A percentile compares a stretch with the other conserved stretches of the same genome.
Evolutionary conservation across 1,140 invertebrate genomes (phyloP).

Genomic region (Euglossa dilemma): DNA sequence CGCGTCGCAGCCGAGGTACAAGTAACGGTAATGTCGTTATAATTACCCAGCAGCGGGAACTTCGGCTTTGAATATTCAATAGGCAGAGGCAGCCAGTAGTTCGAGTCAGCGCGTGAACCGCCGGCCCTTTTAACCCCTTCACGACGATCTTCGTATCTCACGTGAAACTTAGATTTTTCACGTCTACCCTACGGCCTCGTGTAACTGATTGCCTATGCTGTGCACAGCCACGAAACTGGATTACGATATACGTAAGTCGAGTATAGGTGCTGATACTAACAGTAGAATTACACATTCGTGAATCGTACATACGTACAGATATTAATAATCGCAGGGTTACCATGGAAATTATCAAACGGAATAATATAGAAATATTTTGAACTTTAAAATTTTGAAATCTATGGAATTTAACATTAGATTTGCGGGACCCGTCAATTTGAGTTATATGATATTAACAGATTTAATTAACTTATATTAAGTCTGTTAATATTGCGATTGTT

Average conservation of each 20-base stretch:
- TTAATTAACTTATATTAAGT: no score
- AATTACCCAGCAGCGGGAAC: slow-evolving; percentile 39
- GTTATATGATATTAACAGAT: no score
- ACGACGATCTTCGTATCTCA: background rate
- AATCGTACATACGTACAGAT: no score
- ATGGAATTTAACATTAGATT: no score
- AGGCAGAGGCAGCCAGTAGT: slow-evolving; percentile 35
- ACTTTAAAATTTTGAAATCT: no score
- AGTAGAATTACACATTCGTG: no score
- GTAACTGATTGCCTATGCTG: background rate
- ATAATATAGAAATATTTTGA: no score
- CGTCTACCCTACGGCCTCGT: background rate
- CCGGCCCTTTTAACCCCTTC: slow-evolving; percentile 13
- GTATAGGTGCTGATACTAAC: no score
- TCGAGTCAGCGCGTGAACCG: slow-evolving; percentile 30
- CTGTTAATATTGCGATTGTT: no score
- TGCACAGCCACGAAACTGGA: background rate
- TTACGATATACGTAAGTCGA: background rate
- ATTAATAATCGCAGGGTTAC: no score
- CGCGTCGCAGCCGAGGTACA: slow-evolving; percentile 31
- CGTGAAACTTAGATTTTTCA: background rate
- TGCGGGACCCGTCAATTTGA: no score
- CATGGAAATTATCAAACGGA: no score
- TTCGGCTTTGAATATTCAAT: slow-evolving; percentile 51
- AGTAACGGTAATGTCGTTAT: slow-evolving; percentile 54